Conservation (phyloP, 2,113 vertebrate species). For the Euleptes europaea region DNA sequence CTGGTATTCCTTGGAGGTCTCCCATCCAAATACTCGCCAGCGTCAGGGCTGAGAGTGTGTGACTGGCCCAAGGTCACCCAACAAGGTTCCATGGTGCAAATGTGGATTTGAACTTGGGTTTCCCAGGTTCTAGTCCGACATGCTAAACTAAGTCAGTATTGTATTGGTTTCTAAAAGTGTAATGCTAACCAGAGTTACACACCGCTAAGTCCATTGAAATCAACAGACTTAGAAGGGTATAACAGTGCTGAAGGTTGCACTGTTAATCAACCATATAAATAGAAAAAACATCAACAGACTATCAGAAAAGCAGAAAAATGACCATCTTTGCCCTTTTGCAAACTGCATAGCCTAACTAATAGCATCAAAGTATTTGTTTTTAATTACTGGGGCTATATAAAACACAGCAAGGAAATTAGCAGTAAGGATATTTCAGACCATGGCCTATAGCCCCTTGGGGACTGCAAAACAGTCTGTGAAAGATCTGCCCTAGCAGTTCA, state of each 20-base stretch:
- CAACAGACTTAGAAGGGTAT: no score
- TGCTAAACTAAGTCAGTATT: not conserved
- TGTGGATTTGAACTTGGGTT: no score
- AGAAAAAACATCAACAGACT: slow-evolving; percentile 19
- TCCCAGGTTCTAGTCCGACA: no score
- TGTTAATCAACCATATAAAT: slow-evolving; percentile 20
- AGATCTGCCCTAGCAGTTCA: slow-evolving; percentile 57
- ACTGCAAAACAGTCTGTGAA: slow-evolving; percentile 69
- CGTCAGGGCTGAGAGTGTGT: no score
- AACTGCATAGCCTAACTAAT: slow-evolving; percentile 34
- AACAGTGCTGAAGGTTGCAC: no score
- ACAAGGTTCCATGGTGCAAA: no score
- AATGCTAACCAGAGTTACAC: no score
- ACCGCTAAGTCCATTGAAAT: no score
- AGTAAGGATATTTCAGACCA: slow-evolving; percentile 67
- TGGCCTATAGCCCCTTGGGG: slow-evolving; percentile 63
- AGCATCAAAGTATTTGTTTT: slow-evolving; percentile 25
- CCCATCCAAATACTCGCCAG: no score
- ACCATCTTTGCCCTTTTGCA: slow-evolving; percentile 23
- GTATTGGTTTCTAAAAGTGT: not conserved
- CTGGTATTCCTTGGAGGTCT: no score
- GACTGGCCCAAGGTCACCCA: no score
- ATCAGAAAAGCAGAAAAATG: not conserved
- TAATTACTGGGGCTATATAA: slow-evolving; percentile 61
- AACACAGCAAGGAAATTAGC: slow-evolving; percentile 69